Percentiles rank a stretch among this genome's conserved stretches.
phyloP scores from a whole-genome alignment of 1,140 invertebrate genomes.

The Bombus picipes region DNA sequence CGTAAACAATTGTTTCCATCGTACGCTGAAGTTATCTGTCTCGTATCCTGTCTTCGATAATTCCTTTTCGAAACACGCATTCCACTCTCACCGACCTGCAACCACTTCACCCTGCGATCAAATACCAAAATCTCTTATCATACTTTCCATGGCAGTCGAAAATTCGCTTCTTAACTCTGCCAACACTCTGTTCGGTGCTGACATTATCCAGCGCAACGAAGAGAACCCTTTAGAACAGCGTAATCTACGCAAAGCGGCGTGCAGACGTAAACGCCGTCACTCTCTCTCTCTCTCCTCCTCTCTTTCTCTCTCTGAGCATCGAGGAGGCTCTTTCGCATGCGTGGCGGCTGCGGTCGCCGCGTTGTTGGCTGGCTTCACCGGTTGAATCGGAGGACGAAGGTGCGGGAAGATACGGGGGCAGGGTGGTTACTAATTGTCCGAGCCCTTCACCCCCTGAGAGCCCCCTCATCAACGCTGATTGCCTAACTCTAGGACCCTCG shows the following conservation, averaged over 20 bases:
- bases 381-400: conserved; percentile 58
- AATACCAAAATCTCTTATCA: neutral
- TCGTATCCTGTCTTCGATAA: neutral
- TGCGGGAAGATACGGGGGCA: conserved; percentile 49
- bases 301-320: conserved; percentile 3
- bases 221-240: conserved; percentile 31
- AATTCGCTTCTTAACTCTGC: conserved; percentile 22
- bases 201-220: conserved; percentile 24
- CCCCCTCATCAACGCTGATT: conserved; percentile 82
- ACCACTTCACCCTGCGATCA: neutral
- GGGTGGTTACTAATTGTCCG: conserved; percentile 81
- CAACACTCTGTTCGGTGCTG: conserved; percentile 17
- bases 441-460: conserved; percentile 73
- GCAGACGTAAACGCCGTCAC: conserved; percentile 28
- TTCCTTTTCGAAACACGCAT: neutral
- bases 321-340: conserved; percentile 61
- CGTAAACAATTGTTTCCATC: too few relatives aligned
- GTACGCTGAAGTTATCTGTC: too few relatives aligned
- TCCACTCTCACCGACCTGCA: neutral
- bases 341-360: conserved; percentile 64
- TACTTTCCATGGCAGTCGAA: neutral
- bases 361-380: conserved; percentile 61
- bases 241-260: conserved; percentile 44
- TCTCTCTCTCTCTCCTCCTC: neutral
- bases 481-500: conserved; percentile 82